phyloP scores from a whole-genome alignment of 2,888 invertebrate genomes.

The Apodemia zela region DNA sequence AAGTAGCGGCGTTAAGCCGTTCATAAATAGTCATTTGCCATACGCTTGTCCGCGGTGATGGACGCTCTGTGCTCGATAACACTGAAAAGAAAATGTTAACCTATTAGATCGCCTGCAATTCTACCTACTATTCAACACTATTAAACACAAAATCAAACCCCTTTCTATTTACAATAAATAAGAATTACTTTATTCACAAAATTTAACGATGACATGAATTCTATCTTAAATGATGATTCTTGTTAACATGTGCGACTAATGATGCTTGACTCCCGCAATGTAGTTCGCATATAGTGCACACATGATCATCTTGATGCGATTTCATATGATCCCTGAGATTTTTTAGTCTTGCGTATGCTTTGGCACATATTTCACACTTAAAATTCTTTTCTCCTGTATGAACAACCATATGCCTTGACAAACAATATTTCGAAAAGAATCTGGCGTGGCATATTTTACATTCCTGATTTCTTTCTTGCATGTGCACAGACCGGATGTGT shows the following conservation, averaged over 20 bases:
- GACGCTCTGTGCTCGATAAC: constrained; percentile 39
- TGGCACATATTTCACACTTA: constrained; percentile 68
- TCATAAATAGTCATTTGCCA: constrained; percentile 75
- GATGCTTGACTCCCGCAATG: constrained; percentile 40
- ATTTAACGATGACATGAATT: neutral
- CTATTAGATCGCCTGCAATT: constrained; percentile 28
- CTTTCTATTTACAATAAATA: neutral
- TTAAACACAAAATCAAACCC: constrained; percentile 27
- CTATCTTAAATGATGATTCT: constrained; percentile 3
- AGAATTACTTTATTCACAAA: neutral
- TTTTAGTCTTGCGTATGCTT: constrained; percentile 58
- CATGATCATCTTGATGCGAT: constrained; percentile 41
- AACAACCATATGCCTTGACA: constrained; percentile 70
- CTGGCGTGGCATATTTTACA: constrained; percentile 54
- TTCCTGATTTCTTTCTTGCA: constrained; percentile 60
- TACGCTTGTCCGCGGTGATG: constrained; percentile 58
- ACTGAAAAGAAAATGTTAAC: constrained; percentile 43
- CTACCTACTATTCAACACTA: constrained; percentile 23
- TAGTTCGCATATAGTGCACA: constrained; percentile 44
- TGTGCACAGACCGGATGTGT: constrained; percentile 58
- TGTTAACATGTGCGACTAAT: constrained; percentile 41
- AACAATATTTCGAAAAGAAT: constrained; percentile 59
- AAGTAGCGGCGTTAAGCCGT: constrained; percentile 66
- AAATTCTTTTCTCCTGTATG: constrained; percentile 74
- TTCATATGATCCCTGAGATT: constrained; percentile 51